These are phyloP conservation scores for Heliconius ethilla DNA, from an alignment of 2,888 invertebrate species.

Conservation along the genomic window DNA sequence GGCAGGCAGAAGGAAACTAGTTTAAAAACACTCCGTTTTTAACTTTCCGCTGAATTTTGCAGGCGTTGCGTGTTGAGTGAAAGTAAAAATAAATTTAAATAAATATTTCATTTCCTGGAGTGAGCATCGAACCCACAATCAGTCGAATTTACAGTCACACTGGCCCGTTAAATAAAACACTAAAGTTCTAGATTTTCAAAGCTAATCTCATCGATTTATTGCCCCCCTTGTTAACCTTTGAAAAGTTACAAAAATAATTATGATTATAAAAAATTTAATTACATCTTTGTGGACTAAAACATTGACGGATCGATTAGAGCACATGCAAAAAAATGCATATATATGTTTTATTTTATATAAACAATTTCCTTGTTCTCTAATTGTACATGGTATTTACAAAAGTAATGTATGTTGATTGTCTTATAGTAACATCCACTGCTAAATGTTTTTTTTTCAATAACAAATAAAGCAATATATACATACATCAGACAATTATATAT, in stretches of 20 bases:
- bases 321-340: constrained; percentile 12
- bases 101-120: too few relatives aligned
- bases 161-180: neutral
- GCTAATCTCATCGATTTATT: neutral
- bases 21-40: too few relatives aligned
- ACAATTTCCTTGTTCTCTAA: constrained; percentile 29
- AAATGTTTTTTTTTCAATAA: neutral
- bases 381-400: constrained; percentile 25
- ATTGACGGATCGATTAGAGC: constrained; percentile 20
- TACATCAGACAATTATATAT: neutral
- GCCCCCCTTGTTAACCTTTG: constrained; percentile 16
- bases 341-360: neutral
- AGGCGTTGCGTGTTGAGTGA: too few relatives aligned
- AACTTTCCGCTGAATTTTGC: too few relatives aligned
- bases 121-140: too few relatives aligned
- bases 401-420: constrained; percentile 17
- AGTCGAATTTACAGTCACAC: too few relatives aligned
- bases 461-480: neutral
- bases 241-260: neutral
- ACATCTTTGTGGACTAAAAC: constrained; percentile 13
- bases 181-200: neutral
- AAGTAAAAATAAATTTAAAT: too few relatives aligned
- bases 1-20: too few relatives aligned
- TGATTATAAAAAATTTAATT: constrained; percentile 13
- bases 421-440: neutral